Evolutionary conservation across 2,797 vertebrate species (phyloP).

Genomic region (Oryzias sinensis): DNA sequence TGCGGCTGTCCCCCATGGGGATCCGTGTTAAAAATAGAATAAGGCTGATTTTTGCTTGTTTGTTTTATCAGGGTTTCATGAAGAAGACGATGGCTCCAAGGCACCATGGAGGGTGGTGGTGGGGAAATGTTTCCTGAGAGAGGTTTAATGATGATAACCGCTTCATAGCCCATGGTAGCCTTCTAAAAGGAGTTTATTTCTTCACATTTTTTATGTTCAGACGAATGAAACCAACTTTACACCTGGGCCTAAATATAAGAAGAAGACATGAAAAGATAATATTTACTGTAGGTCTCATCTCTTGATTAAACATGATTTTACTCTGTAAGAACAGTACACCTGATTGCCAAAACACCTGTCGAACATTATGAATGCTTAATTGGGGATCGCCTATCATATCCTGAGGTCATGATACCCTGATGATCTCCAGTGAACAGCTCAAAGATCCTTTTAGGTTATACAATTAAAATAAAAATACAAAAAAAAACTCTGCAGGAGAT

Average conservation of each 20-base stretch:
- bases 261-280: constrained; percentile 13
- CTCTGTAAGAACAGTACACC: not conserved
- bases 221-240: constrained; percentile 8
- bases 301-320: not conserved
- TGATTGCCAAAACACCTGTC: not conserved
- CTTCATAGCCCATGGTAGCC: constrained; percentile 13
- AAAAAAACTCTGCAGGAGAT: no score
- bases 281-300: constrained; percentile 6
- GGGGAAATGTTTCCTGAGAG: constrained; percentile 30
- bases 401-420: no score
- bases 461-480: no score
- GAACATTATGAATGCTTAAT: not conserved
- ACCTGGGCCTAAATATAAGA: constrained; percentile 4
- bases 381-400: not conserved
- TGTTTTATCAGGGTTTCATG: constrained; percentile 51
- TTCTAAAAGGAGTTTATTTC: constrained; percentile 25
- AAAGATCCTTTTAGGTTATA: no score
- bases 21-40: constrained; percentile 63
- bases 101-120: constrained; percentile 23
- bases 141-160: constrained; percentile 43
- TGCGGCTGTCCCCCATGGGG: constrained; percentile 59
- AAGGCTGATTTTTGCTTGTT: constrained; percentile 53
- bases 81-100: constrained; percentile 57
- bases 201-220: constrained; percentile 5
- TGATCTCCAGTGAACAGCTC: no score